A percentile compares a stretch with the other conserved stretches of the same genome.
phyloP scores from a whole-genome alignment of 1,140 invertebrate genomes.

The Capitella teleta region DNA sequence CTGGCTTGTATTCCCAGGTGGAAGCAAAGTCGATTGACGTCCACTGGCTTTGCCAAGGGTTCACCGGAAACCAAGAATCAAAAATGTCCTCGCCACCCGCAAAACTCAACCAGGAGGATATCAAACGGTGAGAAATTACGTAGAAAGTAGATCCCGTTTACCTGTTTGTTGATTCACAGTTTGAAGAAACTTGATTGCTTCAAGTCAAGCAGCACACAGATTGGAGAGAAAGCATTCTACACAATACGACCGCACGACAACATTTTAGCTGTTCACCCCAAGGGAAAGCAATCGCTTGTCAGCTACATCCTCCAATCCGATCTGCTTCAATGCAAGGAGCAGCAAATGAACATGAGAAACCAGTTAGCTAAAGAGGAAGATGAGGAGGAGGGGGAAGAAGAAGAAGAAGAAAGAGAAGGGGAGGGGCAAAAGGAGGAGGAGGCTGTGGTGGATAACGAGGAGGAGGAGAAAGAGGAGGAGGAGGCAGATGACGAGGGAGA shows the following conservation, averaged over 20 bases:
- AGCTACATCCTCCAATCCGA: no score
- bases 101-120: no score
- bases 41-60: constrained; percentile 68
- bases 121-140: no score
- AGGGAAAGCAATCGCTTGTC: neutral
- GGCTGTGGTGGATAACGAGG: constrained; percentile 13
- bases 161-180: no score
- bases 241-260: constrained; percentile 49
- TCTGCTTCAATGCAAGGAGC: no score
- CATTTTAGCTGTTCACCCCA: neutral
- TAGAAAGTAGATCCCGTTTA: no score
- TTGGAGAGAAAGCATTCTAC: constrained; percentile 69
- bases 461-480: constrained; percentile 32
- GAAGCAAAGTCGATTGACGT: constrained; percentile 56
- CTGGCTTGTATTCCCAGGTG: constrained; percentile 30
- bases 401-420: constrained; percentile 50
- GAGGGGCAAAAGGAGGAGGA: constrained; percentile 18
- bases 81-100: neutral
- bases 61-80: constrained; percentile 18
- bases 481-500: constrained; percentile 20
- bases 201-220: constrained; percentile 75
- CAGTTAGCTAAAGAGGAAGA: neutral
- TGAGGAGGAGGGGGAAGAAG: constrained; percentile 12
- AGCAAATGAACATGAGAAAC: neutral
- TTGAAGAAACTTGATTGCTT: constrained; percentile 72